These are phyloP conservation scores for Antennarius striatus DNA, from an alignment of 2,113 vertebrate species.

Conservation along the genomic window DNA sequence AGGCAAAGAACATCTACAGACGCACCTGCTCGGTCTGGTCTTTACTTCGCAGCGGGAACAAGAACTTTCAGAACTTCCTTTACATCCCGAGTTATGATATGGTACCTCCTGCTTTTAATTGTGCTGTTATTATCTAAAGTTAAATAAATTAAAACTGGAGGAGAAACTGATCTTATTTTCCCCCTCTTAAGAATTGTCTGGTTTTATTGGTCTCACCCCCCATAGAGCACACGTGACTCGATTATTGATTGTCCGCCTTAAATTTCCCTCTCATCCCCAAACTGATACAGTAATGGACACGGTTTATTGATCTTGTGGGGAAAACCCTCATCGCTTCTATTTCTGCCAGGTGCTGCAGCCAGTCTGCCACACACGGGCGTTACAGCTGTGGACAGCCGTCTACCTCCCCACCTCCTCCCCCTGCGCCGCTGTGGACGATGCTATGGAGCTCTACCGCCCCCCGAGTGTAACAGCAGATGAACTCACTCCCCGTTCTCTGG, in stretches of 20 bases:
- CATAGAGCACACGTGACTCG: not conserved
- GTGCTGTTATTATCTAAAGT: too few species aligned
- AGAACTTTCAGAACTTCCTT: slow-evolving; percentile 98
- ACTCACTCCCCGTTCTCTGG: slow-evolving; percentile 88
- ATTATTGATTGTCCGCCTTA: too few species aligned
- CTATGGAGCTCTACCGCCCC: slow-evolving; percentile 90
- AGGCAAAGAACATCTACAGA: slow-evolving; percentile 91
- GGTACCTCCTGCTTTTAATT: slow-evolving; percentile 69
- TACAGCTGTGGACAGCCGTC: slow-evolving; percentile 96
- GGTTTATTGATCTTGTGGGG: slow-evolving; percentile 12
- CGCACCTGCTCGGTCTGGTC: slow-evolving; percentile 97
- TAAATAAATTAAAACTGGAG: not conserved
- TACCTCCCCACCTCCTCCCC: slow-evolving; percentile 95
- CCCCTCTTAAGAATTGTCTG: not conserved
- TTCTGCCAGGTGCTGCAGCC: slow-evolving; percentile 91
- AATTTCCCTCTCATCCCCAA: too few species aligned
- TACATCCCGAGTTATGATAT: slow-evolving; percentile 92
- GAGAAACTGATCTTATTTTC: not conserved
- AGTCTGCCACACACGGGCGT: slow-evolving; percentile 94
- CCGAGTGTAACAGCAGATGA: slow-evolving; percentile 86
- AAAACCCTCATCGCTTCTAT: slow-evolving; percentile 15
- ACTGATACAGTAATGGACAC: too few species aligned
- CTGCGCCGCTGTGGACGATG: slow-evolving; percentile 91
- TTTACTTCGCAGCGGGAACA: slow-evolving; percentile 92
- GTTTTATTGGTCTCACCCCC: not conserved